phyloP scores from a whole-genome alignment of 2,113 vertebrate species.

The Mesoclemmys tuberculata region DNA sequence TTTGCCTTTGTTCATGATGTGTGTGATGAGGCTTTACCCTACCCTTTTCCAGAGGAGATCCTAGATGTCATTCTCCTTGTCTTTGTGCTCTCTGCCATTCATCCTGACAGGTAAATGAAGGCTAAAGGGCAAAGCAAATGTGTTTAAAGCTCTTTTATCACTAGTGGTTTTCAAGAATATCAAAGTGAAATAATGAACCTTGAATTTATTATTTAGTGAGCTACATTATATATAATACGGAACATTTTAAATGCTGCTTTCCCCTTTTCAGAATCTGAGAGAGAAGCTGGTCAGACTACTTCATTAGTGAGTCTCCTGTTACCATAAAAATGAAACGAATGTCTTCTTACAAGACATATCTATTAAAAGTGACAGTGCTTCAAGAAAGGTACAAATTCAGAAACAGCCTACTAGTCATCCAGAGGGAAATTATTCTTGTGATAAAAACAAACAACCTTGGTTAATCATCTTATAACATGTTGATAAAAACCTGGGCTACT shows the following conservation, averaged over 20 bases:
- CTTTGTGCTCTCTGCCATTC: conserved; percentile 94
- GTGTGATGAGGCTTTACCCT: conserved; percentile 82
- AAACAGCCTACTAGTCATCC: conserved; percentile 51
- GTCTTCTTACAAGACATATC: conserved; percentile 54
- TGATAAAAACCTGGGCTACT: conserved; percentile 14
- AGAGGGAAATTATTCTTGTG: conserved; percentile 57
- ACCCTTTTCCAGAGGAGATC: conserved; percentile 89
- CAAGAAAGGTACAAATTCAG: conserved; percentile 60
- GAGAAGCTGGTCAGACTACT: conserved; percentile 63
- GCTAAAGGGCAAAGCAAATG: conserved; percentile 72
- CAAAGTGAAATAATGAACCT: conserved; percentile 62
- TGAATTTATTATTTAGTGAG: conserved; percentile 72
- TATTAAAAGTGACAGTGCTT: conserved; percentile 69
- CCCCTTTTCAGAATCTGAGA: conserved; percentile 50
- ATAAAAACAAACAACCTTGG: conserved; percentile 61
- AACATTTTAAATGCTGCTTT: conserved; percentile 63
- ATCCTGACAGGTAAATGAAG: conserved; percentile 90
- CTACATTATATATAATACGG: conserved; percentile 36
- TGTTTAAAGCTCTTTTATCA: conserved; percentile 70
- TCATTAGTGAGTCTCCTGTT: conserved; percentile 68
- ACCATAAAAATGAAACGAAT: conserved; percentile 61
- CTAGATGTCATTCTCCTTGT: conserved; percentile 90
- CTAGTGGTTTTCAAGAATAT: conserved; percentile 67
- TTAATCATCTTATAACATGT: conserved; percentile 43
- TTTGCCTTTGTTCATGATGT: conserved; percentile 91